Conservation (phyloP, 2,113 vertebrate species). For the Microcebus jonahi region DNA sequence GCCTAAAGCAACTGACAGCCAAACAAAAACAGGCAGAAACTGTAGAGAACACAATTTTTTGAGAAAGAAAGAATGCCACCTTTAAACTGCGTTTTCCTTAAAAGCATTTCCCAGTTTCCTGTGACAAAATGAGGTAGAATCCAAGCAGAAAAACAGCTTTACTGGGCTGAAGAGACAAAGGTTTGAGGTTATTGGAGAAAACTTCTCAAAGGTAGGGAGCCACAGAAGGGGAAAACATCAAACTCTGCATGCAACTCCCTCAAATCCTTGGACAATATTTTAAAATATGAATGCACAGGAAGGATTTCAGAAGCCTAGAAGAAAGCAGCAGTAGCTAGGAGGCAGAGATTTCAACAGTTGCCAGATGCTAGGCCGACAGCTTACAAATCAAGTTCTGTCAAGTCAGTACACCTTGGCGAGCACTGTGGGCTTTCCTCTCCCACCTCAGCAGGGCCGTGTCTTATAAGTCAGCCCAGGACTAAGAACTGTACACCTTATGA, state of each 20-base stretch:
- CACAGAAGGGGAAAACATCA: background rate
- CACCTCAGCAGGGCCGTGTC: background rate
- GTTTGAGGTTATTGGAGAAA: background rate
- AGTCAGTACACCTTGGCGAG: background rate
- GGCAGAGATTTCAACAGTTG: background rate
- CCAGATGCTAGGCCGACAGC: background rate
- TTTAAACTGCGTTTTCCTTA: background rate
- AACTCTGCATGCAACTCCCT: background rate
- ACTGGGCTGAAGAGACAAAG: background rate
- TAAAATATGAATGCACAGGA: background rate
- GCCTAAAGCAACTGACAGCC: background rate
- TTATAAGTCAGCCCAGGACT: background rate
- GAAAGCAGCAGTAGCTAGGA: background rate
- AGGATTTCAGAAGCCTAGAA: background rate
- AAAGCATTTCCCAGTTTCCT: background rate
- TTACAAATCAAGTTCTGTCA: background rate
- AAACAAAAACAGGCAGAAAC: background rate
- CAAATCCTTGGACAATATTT: background rate
- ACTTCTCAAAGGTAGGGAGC: background rate
- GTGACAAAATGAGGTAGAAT: background rate
- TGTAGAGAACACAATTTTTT: background rate
- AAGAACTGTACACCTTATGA: background rate
- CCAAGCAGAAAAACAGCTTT: background rate
- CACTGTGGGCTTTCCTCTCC: background rate
- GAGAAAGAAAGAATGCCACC: background rate